phyloP scores from a whole-genome alignment of 1,140 invertebrate genomes.

The Cecropterus lyciades region DNA sequence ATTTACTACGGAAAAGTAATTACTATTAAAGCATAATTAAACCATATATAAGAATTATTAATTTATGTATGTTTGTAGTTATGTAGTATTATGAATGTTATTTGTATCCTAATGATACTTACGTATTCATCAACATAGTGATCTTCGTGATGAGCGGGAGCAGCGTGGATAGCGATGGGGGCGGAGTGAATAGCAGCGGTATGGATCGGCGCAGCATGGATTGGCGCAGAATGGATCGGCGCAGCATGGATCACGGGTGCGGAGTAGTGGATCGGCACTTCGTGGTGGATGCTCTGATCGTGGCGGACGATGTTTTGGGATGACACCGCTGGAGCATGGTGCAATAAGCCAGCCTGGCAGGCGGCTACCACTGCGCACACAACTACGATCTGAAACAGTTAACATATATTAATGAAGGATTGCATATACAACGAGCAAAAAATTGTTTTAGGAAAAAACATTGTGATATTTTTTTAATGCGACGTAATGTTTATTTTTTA shows the following conservation, averaged over 20 bases:
- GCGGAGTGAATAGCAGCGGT: conserved; percentile 49
- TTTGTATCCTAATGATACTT: conserved; percentile 44
- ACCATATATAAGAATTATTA: too few relatives aligned
- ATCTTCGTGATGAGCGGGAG: conserved; percentile 56
- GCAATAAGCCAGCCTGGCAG: conserved; percentile 75
- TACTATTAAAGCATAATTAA: too few relatives aligned
- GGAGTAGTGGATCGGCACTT: conserved; percentile 61
- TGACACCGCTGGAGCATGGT: conserved; percentile 74
- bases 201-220: conserved; percentile 42
- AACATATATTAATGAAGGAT: conserved; percentile 33
- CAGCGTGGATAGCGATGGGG: conserved; percentile 33
- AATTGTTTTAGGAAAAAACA: too few relatives aligned
- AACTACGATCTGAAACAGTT: conserved; percentile 53
- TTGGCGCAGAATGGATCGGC: conserved; percentile 41
- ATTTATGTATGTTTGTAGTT: too few relatives aligned
- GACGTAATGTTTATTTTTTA: too few relatives aligned
- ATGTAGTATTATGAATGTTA: too few relatives aligned
- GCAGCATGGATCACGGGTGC: conserved; percentile 45
- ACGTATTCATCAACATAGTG: conserved; percentile 78
- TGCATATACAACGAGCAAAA: too few relatives aligned
- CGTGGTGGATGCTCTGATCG: conserved; percentile 62
- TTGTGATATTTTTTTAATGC: too few relatives aligned
- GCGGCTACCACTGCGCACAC: conserved; percentile 65
- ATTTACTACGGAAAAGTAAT: too few relatives aligned
- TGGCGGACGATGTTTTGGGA: conserved; percentile 74